Base-by-base conservation (phyloP, 2,888 invertebrate genomes). In the Podabrus alpinus region DNA sequence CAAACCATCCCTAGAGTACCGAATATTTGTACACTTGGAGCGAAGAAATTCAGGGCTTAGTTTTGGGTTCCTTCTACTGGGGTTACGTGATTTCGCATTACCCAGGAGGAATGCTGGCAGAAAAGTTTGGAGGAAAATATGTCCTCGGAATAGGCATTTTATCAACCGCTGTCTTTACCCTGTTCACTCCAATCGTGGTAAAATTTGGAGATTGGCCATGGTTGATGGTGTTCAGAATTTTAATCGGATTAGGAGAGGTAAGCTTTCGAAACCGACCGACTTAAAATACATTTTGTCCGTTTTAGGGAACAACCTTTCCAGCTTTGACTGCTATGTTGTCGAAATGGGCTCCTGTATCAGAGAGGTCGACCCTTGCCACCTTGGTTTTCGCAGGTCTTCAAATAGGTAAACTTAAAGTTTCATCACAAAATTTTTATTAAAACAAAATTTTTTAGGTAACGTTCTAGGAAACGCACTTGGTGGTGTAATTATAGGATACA, bases 71-170 rank as follows among this genome's bases (percentile, higher is more conserved):
- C 0, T 95, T 96, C 86, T 96, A 94, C 87, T 94, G 94, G 88
- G 95, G 95, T 2, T 95, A 95, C 87, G 92, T 95, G 1, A 72
- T 94, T 0, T 94, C 94, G 0, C 95, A 95, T 83, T 85, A 95
- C 13, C 95, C 95, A 0, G 95, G 94, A 68, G 95, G 94, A 74
- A 88, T 92, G 69, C 83, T 95, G 60, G 92, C 94, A 0, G 94
- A 94, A 80, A 89, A 90, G 75, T 93, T 93, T 78, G 95, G 95
- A 29, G 95, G 95, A 15, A 95, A 95, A 84, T 92, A 94, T 87
- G 91, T 94, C 0, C 89, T 95, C 17, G 94, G 94, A 0, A 88
- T 93, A 66, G 95, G 95, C 66, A 92, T 95, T 11, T 87, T 95
- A 0, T 91, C 93, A n/a, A 94, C 95, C 0, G 94, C 94, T 0